Conservation (phyloP, 1,140 invertebrate species). For the Drosophila malerkotliana region DNA sequence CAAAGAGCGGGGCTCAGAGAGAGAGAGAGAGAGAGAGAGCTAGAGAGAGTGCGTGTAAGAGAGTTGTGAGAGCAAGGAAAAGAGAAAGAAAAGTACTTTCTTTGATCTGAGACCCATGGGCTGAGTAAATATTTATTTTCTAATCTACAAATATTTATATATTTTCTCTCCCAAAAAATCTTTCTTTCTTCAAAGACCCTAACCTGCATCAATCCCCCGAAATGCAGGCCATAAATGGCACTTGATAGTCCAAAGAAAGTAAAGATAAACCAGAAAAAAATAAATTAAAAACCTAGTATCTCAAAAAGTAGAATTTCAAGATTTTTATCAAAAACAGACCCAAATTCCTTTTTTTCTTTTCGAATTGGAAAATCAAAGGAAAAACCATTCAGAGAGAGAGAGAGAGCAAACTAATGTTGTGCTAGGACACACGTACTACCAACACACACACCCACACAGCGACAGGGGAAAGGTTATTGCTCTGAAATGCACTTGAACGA, state of each 20-base stretch:
- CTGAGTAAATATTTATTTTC: conserved; percentile 1
- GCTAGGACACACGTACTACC: conserved; percentile 56
- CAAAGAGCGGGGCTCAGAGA: conserved; percentile 8
- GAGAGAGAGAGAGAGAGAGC: conserved; percentile 9
- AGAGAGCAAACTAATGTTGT: conserved; percentile 46
- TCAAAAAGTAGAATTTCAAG: not conserved
- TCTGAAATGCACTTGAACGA: conserved; percentile 83
- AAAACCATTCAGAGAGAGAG: conserved; percentile 19
- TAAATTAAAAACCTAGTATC: too few relatives aligned
- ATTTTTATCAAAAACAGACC: conserved; percentile 18
- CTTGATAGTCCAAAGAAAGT: conserved; percentile 46
- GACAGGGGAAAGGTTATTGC: conserved; percentile 71
- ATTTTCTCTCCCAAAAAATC: not conserved
- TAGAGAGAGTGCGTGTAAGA: conserved; percentile 45
- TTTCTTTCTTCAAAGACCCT: conserved; percentile 26
- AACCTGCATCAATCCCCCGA: conserved; percentile 71
- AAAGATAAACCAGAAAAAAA: not conserved
- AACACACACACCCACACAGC: conserved; percentile 16
- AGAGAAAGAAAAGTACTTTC: not conserved
- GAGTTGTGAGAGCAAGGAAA: conserved; percentile 10
- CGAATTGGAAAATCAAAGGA: conserved; percentile 56
- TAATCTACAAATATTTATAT: not conserved
- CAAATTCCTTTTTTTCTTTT: conserved; percentile 25
- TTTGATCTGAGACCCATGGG: not conserved
- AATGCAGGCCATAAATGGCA: conserved; percentile 36